Evolutionary conservation across 2,797 vertebrate species (phyloP).

Genomic region (Xenopus petersii): DNA sequence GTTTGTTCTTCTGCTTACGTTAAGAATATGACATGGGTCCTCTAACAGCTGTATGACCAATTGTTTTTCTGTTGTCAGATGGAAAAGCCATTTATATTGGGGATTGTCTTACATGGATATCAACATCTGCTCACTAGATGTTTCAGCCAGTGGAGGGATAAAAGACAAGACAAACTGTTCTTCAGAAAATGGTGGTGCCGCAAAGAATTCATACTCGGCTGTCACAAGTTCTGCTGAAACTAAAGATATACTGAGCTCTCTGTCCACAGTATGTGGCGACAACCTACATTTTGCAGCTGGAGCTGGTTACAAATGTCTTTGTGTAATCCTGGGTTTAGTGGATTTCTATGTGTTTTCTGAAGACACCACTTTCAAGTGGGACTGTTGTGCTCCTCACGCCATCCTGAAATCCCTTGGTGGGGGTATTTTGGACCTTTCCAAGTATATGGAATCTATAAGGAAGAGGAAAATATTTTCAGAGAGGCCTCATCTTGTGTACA

Average conservation of each 20-base stretch:
- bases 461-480: slow-evolving; percentile 37
- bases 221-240: slow-evolving; percentile 82
- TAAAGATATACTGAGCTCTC: slow-evolving; percentile 64
- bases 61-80: slow-evolving; percentile 56
- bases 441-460: slow-evolving; percentile 54
- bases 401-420: slow-evolving; percentile 81
- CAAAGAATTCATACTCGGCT: slow-evolving; percentile 56
- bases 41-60: no score
- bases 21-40: no score
- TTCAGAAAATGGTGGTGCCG: background rate
- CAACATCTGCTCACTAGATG: slow-evolving; percentile 65
- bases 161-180: background rate
- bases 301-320: slow-evolving; percentile 83
- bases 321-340: slow-evolving; percentile 78
- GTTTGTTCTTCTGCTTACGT: no score
- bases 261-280: slow-evolving; percentile 63
- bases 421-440: slow-evolving; percentile 71
- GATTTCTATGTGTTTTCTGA: slow-evolving; percentile 82
- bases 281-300: slow-evolving; percentile 74
- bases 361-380: slow-evolving; percentile 87
- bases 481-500: slow-evolving; percentile 73
- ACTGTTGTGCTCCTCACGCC: slow-evolving; percentile 82
- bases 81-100: slow-evolving; percentile 74
- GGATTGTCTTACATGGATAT: slow-evolving; percentile 67
- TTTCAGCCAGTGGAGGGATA: background rate